Evolutionary conservation across 2,113 vertebrate species (phyloP), one percentile per base, ranked within the genome.

Genomic region (Clarias macrocephalus): DNA sequence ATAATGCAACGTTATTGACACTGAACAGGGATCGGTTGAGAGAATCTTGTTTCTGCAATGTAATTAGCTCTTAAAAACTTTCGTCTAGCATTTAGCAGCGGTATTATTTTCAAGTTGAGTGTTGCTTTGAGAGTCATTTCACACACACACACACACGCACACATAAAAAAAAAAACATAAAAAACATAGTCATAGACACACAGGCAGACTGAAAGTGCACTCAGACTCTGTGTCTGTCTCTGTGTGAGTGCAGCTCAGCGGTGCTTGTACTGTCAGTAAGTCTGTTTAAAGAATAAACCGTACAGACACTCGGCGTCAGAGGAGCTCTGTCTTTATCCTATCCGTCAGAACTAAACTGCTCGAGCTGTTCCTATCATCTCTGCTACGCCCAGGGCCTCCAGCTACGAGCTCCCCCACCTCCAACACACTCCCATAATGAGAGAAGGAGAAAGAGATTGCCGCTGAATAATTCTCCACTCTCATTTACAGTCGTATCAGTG

Each of bases 401-500:
- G 88, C 84, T 85, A 83, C 84, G 81, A 87, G 80, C 88, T 73
- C 76, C 87, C 82, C 80, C 87, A 25, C 88, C 85, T 59, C 7
- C 88, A 91, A 91, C 91, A 92, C 89, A 90, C 86, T 86, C 85
- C 88, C 83, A 82, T 68, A 85, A 89, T 88, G 77, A 85, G 81
- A 89, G 73, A 86, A 88, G 88, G 33, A 86, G 84, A 85, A 89
- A 89, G 60, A 83, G 68, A 90, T 57, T 88, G 80, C 90, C 68
- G 86, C 85, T 88, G 87, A 91, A 88, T 88, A 93, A 92, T 92
- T 91, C 88, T 88, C 91, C 62, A 80, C 85, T 90, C 84, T 92
- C 92, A 91, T 94, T 91, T 93, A 92, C 88, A 88, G 88, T 88
- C 63, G 66, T 88, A 91, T 90, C 89, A 85, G 84, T 85, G 79